Conservation (phyloP, 2,888 invertebrate genomes). For the Volucella zonaria region DNA sequence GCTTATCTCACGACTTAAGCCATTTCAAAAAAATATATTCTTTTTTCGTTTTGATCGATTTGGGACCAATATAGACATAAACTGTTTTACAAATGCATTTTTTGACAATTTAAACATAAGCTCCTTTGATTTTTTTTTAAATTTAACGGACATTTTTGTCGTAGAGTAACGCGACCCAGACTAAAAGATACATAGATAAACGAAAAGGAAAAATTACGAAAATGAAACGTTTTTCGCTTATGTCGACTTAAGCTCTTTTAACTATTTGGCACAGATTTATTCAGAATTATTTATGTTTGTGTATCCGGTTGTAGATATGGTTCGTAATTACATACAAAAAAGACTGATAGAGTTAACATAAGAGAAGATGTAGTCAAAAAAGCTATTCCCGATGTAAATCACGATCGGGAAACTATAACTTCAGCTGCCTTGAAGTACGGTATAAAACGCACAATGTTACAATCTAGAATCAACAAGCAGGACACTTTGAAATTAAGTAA, state of each 20-base stretch:
- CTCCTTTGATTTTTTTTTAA: conserved; percentile 1
- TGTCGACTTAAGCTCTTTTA: conserved; percentile 32
- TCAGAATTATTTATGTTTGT: not conserved
- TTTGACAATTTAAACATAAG: conserved; percentile 12
- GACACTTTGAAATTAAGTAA: not conserved
- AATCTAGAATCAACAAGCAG: conserved; percentile 6
- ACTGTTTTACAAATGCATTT: conserved; percentile 2
- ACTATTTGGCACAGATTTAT: conserved; percentile 21
- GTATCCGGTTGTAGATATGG: not conserved
- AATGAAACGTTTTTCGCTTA: conserved; percentile 28
- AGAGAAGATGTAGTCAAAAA: not conserved
- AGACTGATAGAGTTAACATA: conserved; percentile 3
- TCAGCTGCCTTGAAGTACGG: conserved; percentile 1
- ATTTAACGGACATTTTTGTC: conserved; percentile 19
- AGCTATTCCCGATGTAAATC: not conserved
- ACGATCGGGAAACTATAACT: not conserved
- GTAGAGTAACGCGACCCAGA: conserved; percentile 28
- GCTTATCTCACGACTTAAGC: no score
- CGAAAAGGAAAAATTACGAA: conserved; percentile 7
- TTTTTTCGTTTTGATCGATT: not conserved
- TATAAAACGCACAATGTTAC: not conserved
- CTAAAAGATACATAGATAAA: conserved; percentile 1
- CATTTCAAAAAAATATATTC: no score
- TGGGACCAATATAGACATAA: conserved; percentile 25
- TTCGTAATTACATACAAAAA: not conserved